A percentile compares a stretch with the other conserved stretches of the same genome.
Conservation (phyloP, 2,113 vertebrate genomes). For the Paramormyrops kingsleyae region DNA sequence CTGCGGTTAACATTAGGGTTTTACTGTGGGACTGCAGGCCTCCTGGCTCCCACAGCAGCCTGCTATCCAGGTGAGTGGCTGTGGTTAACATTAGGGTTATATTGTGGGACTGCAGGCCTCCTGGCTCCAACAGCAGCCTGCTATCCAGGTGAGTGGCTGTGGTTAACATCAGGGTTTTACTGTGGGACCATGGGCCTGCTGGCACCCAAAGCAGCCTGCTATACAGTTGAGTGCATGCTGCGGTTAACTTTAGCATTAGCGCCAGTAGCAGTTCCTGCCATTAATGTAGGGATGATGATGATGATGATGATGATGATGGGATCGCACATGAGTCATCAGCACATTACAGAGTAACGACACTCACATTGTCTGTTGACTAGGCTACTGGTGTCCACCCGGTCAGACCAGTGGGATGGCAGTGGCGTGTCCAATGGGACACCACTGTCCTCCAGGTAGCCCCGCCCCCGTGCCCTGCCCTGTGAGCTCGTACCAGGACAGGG, state of each 20-base stretch:
- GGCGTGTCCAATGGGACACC: constrained; percentile 61
- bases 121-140: constrained; percentile 68
- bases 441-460: constrained; percentile 57
- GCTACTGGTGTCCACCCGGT: constrained; percentile 67
- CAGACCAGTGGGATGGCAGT: constrained; percentile 50
- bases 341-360: not conserved
- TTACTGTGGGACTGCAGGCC: constrained; percentile 67
- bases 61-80: constrained; percentile 68
- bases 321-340: not conserved
- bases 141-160: constrained; percentile 61
- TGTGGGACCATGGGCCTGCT: constrained; percentile 64
- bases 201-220: constrained; percentile 63
- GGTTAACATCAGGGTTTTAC: constrained; percentile 58
- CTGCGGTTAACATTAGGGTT: constrained; percentile 49
- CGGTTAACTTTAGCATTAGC: not conserved
- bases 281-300: not conserved
- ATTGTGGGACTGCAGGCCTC: constrained; percentile 65
- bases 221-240: constrained; percentile 65
- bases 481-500: constrained; percentile 62
- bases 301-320: not conserved
- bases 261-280: not conserved
- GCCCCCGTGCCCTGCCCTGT: constrained; percentile 56
- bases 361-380: constrained; percentile 36
- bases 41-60: constrained; percentile 64
- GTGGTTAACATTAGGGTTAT: constrained; percentile 54